Percentiles rank a stretch among this genome's conserved stretches.
Evolutionary conservation across 2,797 vertebrate genomes (phyloP).

Genomic region (Hoplostethus atlanticus): DNA sequence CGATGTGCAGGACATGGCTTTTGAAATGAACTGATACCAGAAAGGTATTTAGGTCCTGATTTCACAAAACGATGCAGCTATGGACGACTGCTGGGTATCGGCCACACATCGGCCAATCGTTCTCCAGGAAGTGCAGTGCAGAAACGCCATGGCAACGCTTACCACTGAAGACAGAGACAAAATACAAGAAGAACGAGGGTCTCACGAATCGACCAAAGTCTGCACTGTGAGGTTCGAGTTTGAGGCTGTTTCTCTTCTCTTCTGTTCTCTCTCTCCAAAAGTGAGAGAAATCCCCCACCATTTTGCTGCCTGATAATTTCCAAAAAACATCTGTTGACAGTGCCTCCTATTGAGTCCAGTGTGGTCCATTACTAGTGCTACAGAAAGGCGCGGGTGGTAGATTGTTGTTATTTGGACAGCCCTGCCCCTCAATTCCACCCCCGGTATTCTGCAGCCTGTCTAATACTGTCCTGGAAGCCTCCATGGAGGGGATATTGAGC

Average conservation of each 20-base stretch:
- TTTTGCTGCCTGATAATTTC: conserved; percentile 49
- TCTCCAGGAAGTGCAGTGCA: not conserved
- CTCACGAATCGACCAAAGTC: no score
- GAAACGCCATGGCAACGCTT: no score
- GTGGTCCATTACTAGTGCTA: conserved; percentile 64
- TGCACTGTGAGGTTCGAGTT: no score
- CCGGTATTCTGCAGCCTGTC: conserved; percentile 51
- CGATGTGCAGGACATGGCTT: no score
- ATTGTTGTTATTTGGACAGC: conserved; percentile 77
- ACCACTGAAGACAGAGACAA: no score
- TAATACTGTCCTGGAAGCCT: conserved; percentile 68
- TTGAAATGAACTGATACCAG: no score
- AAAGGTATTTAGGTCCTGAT: no score
- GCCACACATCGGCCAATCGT: no score
- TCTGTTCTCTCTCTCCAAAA: conserved; percentile 20
- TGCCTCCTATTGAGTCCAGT: conserved; percentile 63
- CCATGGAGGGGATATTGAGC: conserved; percentile 71
- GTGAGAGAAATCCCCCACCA: conserved; percentile 30
- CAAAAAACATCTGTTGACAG: conserved; percentile 70
- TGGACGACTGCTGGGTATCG: no score
- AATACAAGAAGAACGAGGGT: no score
- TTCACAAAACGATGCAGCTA: no score
- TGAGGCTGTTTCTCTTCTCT: not conserved
- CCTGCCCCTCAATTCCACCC: conserved; percentile 39
- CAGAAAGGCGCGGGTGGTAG: conserved; percentile 68